Evolutionary conservation across 2,797 vertebrate species (phyloP).

Genomic region (Cheirogaleus major): DNA sequence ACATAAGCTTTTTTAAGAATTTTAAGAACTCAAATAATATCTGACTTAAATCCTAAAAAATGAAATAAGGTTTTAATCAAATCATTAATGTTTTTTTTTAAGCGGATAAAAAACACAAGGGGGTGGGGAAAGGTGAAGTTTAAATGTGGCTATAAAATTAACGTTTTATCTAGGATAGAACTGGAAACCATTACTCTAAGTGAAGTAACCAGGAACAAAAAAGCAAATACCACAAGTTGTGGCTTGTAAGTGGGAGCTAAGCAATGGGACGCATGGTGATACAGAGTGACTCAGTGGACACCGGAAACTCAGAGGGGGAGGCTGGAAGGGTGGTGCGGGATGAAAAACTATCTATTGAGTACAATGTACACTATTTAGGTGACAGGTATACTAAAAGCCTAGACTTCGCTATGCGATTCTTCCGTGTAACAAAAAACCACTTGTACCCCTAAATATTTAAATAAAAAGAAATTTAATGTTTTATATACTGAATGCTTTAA

Average conservation of each 20-base stretch:
- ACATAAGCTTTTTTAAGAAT: not conserved
- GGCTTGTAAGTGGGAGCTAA: too few species aligned
- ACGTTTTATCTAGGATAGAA: not conserved
- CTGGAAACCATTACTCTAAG: too few species aligned
- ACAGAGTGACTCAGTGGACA: not conserved
- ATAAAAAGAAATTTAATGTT: not conserved
- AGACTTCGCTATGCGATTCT: not conserved
- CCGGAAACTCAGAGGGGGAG: not conserved
- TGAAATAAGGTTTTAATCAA: not conserved
- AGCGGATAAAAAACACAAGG: not conserved
- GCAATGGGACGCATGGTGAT: too few species aligned
- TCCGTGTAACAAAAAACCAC: not conserved
- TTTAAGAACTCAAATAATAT: conserved; percentile 11
- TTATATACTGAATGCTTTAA: not conserved
- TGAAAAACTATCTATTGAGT: not conserved
- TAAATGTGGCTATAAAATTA: not conserved
- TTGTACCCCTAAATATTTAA: too few species aligned
- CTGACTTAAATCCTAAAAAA: not conserved
- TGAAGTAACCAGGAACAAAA: too few species aligned
- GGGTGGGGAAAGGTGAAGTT: not conserved
- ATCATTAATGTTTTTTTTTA: not conserved
- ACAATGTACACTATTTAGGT: not conserved
- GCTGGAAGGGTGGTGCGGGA: not conserved
- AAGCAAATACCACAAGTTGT: too few species aligned
- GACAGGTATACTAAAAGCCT: not conserved